Conservation (phyloP, 37 sponge, comb jelly and placozoan species). For the Bolinopsis microptera region DNA sequence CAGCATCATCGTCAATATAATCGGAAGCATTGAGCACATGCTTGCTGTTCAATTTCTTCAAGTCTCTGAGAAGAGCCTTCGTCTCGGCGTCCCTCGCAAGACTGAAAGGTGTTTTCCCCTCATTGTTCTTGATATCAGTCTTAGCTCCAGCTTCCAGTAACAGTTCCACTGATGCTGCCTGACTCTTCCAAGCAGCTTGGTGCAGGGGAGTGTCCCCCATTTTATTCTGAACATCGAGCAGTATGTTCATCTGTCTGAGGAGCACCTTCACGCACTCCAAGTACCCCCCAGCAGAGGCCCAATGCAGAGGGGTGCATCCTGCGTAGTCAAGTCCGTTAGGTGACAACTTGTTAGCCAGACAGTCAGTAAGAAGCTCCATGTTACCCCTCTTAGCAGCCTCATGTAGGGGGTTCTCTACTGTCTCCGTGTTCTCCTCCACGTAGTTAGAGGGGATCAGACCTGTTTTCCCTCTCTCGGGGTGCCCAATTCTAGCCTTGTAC, state of each 20-base stretch:
- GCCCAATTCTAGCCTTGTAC: constrained; percentile 81
- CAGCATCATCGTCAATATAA: constrained; percentile 57
- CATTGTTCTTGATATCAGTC: constrained; percentile 79
- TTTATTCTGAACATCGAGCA: constrained; percentile 80
- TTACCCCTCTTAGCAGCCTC: constrained; percentile 98
- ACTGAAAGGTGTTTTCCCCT: constrained; percentile 79
- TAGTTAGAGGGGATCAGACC: constrained; percentile 95
- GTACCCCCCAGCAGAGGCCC: constrained; percentile 95
- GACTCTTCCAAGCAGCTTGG: constrained; percentile 97
- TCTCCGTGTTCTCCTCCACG: constrained; percentile 83
- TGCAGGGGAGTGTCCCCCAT: constrained; percentile 96
- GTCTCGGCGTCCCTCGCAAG: constrained; percentile 59
- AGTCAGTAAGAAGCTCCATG: constrained; percentile 84
- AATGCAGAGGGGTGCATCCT: constrained; percentile 96
- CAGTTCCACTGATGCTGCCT: constrained; percentile 75
- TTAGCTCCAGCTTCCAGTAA: constrained; percentile 83
- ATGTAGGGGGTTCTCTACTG: constrained; percentile 93
- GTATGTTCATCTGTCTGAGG: background rate
- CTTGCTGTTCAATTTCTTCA: background rate
- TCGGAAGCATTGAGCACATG: background rate
- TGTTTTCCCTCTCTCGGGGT: constrained; percentile 67
- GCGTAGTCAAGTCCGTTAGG: constrained; percentile 97
- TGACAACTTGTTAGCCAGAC: constrained; percentile 88
- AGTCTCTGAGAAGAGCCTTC: constrained; percentile 16
- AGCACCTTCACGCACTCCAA: constrained; percentile 60